phyloP scores from a whole-genome alignment of 1,140 invertebrate species.

The Calosoma granatense region DNA sequence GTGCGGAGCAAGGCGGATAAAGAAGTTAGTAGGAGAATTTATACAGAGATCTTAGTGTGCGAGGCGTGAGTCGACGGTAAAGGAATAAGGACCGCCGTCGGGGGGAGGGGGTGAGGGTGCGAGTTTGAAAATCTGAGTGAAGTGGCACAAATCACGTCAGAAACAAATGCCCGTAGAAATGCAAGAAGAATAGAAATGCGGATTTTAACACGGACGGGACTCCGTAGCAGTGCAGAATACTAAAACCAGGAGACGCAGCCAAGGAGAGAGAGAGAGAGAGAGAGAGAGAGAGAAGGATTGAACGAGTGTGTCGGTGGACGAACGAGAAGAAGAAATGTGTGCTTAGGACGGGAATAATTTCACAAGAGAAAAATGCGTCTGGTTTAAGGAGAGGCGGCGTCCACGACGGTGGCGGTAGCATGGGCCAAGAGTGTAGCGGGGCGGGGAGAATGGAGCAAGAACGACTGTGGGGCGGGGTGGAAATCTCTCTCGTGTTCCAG shows the following conservation, averaged over 20 bases:
- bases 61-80: too few relatives aligned
- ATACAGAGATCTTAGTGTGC: not conserved
- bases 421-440: not conserved
- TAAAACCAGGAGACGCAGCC: constrained; percentile 17
- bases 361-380: constrained; percentile 24
- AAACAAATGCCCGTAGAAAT: constrained; percentile 32
- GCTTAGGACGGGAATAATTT: constrained; percentile 31
- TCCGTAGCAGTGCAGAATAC: constrained; percentile 24
- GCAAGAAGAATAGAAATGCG: constrained; percentile 32
- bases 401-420: not conserved
- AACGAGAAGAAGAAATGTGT: constrained; percentile 27
- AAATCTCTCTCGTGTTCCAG: constrained; percentile 24
- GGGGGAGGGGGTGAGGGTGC: too few relatives aligned
- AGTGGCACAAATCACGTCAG: constrained; percentile 32
- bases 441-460: too few relatives aligned
- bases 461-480: too few relatives aligned
- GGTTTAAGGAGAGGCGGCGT: not conserved
- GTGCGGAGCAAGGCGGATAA: too few relatives aligned
- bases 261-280: not conserved
- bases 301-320: constrained; percentile 15
- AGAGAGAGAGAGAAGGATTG: not conserved
- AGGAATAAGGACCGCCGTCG: too few relatives aligned
- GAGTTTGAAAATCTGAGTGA: constrained; percentile 15
- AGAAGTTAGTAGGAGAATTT: not conserved
- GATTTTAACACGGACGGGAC: constrained; percentile 19